These are phyloP conservation scores for Scaptomyza reducta DNA, from an alignment of 2,888 invertebrate species.

Conservation along the genomic window DNA sequence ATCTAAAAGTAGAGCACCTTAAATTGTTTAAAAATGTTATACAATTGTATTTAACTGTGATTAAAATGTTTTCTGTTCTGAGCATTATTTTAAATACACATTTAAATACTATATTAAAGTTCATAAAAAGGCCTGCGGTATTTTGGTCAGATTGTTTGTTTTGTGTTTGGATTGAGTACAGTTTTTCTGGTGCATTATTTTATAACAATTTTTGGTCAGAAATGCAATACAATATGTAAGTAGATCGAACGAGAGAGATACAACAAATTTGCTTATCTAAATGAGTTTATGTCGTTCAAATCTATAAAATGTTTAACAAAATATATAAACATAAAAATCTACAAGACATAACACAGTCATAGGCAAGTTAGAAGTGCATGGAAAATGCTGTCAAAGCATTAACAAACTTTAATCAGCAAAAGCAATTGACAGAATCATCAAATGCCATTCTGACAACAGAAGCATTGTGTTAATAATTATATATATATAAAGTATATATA, in stretches of 20 bases:
- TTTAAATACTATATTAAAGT: conserved; percentile 45
- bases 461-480: background rate
- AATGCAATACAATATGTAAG: conserved; percentile 35
- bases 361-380: too few species aligned
- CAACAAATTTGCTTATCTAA: too few species aligned
- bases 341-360: background rate
- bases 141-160: conserved; percentile 40
- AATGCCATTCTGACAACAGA: conserved; percentile 2
- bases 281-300: too few species aligned
- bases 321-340: conserved; percentile 1
- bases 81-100: conserved; percentile 40
- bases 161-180: background rate
- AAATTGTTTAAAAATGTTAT: conserved; percentile 33
- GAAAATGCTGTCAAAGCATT: conserved; percentile 9
- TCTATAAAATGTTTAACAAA: too few species aligned
- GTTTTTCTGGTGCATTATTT: conserved; percentile 24
- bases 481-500: background rate
- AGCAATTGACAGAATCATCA: conserved; percentile 4
- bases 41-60: conserved; percentile 18
- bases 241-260: background rate
- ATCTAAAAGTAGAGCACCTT: conserved; percentile 54
- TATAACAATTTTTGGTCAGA: conserved; percentile 17
- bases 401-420: conserved; percentile 7
- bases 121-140: conserved; percentile 52
- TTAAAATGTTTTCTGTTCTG: conserved; percentile 32